A percentile compares a stretch with the other conserved stretches of the same genome.
These are phyloP conservation scores for Solea solea DNA, from an alignment of 2,113 vertebrate species.

Conservation along the genomic window DNA sequence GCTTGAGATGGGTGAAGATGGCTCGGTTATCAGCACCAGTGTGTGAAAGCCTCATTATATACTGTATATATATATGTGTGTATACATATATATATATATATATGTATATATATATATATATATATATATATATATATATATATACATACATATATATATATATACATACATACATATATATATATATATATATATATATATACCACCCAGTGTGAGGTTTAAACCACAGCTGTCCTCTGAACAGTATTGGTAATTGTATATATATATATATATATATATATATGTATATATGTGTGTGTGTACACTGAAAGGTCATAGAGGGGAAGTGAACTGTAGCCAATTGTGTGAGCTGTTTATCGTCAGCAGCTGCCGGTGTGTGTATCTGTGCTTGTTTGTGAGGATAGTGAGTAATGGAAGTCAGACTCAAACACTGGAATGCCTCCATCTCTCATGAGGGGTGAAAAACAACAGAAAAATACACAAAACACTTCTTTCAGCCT, in stretches of 20 bases:
- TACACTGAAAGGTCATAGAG: slow-evolving; percentile 4
- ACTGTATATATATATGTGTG: not conserved
- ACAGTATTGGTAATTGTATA: too few relatives aligned
- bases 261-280: too few relatives aligned
- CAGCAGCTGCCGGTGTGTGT: slow-evolving; percentile 27
- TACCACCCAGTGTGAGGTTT: too few relatives aligned
- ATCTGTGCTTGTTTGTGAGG: not conserved
- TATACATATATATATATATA: too few relatives aligned
- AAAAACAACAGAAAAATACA: slow-evolving; percentile 47
- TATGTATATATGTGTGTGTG: not conserved
- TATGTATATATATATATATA: too few relatives aligned
- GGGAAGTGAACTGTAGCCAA: slow-evolving; percentile 26
- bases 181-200: not conserved
- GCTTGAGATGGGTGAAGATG: slow-evolving; percentile 31
- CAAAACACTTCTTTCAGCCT: slow-evolving; percentile 41
- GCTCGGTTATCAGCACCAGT: slow-evolving; percentile 9
- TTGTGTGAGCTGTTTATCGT: slow-evolving; percentile 29
- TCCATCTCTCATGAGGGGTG: slow-evolving; percentile 27
- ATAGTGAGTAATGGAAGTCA: slow-evolving; percentile 44
- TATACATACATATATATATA: too few relatives aligned
- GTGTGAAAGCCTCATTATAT: slow-evolving; percentile 13
- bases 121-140: too few relatives aligned
- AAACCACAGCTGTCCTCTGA: too few relatives aligned
- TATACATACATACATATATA: not conserved
- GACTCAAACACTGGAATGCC: slow-evolving; percentile 22